Evolutionary conservation across 2,888 invertebrate genomes (phyloP).

Genomic region (Osmoderma eremita): DNA sequence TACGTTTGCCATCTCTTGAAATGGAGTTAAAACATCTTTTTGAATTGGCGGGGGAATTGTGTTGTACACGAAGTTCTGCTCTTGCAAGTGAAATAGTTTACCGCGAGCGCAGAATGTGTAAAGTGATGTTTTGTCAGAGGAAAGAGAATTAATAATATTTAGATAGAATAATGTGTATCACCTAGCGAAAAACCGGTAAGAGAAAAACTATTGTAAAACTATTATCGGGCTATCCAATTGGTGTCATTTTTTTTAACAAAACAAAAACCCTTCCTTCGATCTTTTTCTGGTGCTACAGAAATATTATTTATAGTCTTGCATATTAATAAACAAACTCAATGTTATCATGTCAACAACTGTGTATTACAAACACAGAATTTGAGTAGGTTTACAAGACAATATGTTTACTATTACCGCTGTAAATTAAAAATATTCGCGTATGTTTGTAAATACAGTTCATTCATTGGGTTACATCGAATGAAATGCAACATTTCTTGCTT

Average conservation of each 20-base stretch:
- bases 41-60: slow-evolving; percentile 37
- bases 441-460: too few species aligned
- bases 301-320: too few species aligned
- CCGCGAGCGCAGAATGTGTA: slow-evolving; percentile 15
- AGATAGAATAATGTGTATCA: slow-evolving; percentile 6
- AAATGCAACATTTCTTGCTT: too few species aligned
- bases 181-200: neutral
- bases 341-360: too few species aligned
- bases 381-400: slow-evolving; percentile 25
- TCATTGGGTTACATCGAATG: too few species aligned
- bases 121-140: slow-evolving; percentile 24
- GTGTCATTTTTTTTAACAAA: slow-evolving; percentile 1
- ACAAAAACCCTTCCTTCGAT: too few species aligned
- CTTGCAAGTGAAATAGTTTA: slow-evolving; percentile 21
- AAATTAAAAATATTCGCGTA: neutral
- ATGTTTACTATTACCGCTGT: neutral
- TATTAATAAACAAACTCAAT: too few species aligned
- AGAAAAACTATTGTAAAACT: neutral
- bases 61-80: slow-evolving; percentile 19
- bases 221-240: neutral
- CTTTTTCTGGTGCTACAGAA: too few species aligned
- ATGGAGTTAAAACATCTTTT: slow-evolving; percentile 23
- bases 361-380: neutral
- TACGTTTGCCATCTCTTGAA: slow-evolving; percentile 35
- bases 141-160: neutral